Conservation (phyloP, 2,888 invertebrate species). For the Sarcophaga variegata region DNA sequence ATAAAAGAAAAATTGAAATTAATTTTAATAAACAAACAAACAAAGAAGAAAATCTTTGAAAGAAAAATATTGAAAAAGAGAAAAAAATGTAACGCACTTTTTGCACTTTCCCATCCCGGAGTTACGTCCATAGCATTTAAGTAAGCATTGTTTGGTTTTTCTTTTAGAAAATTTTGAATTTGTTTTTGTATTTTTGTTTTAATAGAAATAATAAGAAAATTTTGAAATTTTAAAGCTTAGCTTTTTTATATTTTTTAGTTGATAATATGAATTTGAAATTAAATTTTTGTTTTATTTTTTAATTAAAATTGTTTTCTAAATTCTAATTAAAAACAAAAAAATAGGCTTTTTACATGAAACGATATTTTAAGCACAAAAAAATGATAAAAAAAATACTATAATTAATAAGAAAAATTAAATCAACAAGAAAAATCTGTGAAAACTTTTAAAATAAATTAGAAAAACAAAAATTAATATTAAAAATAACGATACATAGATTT, state of each 20-base stretch:
- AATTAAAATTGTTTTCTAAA: slow-evolving; percentile 4
- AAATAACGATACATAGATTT: not conserved
- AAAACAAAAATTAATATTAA: not conserved
- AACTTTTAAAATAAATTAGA: slow-evolving; percentile 32
- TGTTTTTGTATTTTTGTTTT: not conserved
- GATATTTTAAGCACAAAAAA: slow-evolving; percentile 57
- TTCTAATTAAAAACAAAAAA: slow-evolving; percentile 6
- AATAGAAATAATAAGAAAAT: not conserved
- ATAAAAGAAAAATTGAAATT: slow-evolving; percentile 41
- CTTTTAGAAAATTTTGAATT: not conserved
- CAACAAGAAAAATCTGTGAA: slow-evolving; percentile 50
- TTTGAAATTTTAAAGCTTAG: slow-evolving; percentile 61
- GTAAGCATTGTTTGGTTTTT: slow-evolving; percentile 71
- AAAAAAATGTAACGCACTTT: slow-evolving; percentile 77
- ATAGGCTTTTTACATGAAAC: slow-evolving; percentile 53
- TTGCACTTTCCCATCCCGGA: slow-evolving; percentile 82
- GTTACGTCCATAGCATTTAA: slow-evolving; percentile 82
- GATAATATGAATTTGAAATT: not conserved
- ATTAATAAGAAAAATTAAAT: not conserved
- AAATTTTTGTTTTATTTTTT: not conserved
- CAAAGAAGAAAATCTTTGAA: slow-evolving; percentile 29
- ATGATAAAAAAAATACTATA: not conserved
- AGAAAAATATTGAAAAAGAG: slow-evolving; percentile 59
- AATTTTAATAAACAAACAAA: slow-evolving; percentile 44
- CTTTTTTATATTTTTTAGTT: slow-evolving; percentile 51